phyloP scores from a whole-genome alignment of 2,888 invertebrate species.

The Platycheirus rosarum region DNA sequence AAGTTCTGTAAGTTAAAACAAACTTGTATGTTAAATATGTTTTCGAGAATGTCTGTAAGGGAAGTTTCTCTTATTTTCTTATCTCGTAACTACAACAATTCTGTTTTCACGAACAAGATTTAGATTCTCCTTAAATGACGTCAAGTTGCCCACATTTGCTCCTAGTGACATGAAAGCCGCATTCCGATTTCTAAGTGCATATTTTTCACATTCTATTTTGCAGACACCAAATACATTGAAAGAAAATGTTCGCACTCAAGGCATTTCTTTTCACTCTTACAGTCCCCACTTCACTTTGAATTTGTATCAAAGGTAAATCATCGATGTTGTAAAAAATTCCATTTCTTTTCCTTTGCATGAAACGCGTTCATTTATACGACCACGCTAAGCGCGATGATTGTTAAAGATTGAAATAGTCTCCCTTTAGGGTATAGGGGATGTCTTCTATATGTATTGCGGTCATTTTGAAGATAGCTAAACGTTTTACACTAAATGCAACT shows the following conservation, averaged over 20 bases:
- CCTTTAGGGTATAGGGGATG: conserved; percentile 43
- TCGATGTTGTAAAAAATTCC: conserved; percentile 13
- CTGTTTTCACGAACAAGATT: neutral
- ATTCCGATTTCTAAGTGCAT: conserved; percentile 29
- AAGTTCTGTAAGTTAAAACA: conserved; percentile 12
- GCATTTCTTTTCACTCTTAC: conserved; percentile 13
- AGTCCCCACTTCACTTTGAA: neutral
- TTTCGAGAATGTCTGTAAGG: neutral
- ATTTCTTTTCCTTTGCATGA: neutral
- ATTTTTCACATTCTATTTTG: conserved; percentile 56
- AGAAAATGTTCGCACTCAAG: conserved; percentile 55
- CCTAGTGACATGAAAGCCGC: conserved; percentile 25
- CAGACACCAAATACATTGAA: conserved; percentile 41
- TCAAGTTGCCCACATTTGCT: conserved; percentile 16
- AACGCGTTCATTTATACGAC: conserved; percentile 10
- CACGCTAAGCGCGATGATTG: neutral
- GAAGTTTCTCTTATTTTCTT: conserved; percentile 14
- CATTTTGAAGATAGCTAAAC: conserved; percentile 69
- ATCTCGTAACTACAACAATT: neutral
- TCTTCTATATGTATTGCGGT: conserved; percentile 61
- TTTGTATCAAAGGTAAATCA: no score
- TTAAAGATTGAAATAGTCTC: conserved; percentile 25
- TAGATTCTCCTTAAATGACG: conserved; percentile 16
- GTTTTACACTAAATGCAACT: no score
- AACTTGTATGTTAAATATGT: conserved; percentile 4